Base-by-base conservation (phyloP, 1,140 invertebrate genomes). In the Eueides isabella region DNA sequence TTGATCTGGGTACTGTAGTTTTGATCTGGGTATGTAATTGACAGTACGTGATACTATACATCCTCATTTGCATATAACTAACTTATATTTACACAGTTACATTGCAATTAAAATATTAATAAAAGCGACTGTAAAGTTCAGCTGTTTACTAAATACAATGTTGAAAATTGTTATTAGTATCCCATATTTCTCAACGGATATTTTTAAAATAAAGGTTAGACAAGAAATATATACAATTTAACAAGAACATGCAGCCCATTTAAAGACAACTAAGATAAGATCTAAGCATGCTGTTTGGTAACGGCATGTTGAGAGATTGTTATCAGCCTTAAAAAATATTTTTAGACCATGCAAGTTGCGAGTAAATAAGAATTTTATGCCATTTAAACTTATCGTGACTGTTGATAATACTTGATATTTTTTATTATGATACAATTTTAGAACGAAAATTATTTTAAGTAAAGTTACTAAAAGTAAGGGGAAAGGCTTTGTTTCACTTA, bases 301-400 rank as follows among this genome's bases (percentile, higher is more conserved):
- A 69, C 35, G 67, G 48, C 67, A 69, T 16, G 41, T 68, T 61
- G 30, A 61, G 29, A 69, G 67, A 69, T 69, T 31, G 67, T 69
- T 69, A 69, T 69, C 67, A 26, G 48, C 48, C 19, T 69, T 35
- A 35, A 16, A 44, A 71, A 41, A 63, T 71, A 62, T 71, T 63
- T 44, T 71, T 44, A 41, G 33, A 14, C 69, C 30, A 62, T 62
- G 63, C 38, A 62, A 71, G 28, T 63, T 33, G 19, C 26, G 16
- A 19, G 61, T 14, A 33, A 70, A 78, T 78, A 76, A 77, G 74
- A 76, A 76, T 78, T 83, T 79, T 83, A 74, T 71, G 65, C 41
- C 14, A 67, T 30, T 55, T 5, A 23, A 23, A 30, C 28, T 19
- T 55, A 0, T 66, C 35, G 64, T 23, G 64, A 12, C 33, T 19